Evolutionary conservation across 1,140 invertebrate species (phyloP).

Genomic region (Trichonephila clavata): DNA sequence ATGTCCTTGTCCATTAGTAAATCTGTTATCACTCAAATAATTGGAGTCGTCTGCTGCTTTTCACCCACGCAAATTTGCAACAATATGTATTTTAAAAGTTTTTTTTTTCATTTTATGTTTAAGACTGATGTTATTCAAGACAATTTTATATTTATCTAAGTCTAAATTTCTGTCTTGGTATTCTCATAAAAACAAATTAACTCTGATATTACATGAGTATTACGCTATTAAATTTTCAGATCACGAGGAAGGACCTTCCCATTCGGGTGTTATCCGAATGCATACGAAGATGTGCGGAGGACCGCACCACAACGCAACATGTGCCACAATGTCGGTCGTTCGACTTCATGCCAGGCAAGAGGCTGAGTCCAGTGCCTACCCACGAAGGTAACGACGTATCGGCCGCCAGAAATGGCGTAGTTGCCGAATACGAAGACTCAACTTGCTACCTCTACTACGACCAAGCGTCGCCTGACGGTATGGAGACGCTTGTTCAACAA

Average conservation of each 20-base stretch:
- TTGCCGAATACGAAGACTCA: conserved; percentile 93
- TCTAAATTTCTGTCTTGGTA: no score
- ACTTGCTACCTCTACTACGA: conserved; percentile 93
- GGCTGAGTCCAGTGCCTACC: conserved; percentile 82
- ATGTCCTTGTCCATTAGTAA: no score
- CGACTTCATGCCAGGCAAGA: conserved; percentile 92
- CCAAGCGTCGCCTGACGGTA: conserved; percentile 91
- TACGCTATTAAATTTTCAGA: conserved; percentile 80
- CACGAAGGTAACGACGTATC: conserved; percentile 49
- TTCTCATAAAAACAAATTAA: neutral
- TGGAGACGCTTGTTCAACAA: conserved; percentile 91
- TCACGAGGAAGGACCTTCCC: conserved; percentile 89
- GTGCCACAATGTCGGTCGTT: conserved; percentile 93
- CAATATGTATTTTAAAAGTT: no score
- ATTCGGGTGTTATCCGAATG: conserved; percentile 91
- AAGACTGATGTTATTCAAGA: no score
- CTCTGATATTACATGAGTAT: neutral
- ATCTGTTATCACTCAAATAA: no score
- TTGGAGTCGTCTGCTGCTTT: no score
- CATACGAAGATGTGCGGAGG: conserved; percentile 90
- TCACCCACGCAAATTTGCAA: no score
- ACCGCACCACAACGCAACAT: conserved; percentile 87
- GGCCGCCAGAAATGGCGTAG: conserved; percentile 80
- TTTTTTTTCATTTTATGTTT: no score
- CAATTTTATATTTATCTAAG: no score